Conservation (phyloP, 2,888 invertebrate genomes). For the Falcaria lacertinaria region DNA sequence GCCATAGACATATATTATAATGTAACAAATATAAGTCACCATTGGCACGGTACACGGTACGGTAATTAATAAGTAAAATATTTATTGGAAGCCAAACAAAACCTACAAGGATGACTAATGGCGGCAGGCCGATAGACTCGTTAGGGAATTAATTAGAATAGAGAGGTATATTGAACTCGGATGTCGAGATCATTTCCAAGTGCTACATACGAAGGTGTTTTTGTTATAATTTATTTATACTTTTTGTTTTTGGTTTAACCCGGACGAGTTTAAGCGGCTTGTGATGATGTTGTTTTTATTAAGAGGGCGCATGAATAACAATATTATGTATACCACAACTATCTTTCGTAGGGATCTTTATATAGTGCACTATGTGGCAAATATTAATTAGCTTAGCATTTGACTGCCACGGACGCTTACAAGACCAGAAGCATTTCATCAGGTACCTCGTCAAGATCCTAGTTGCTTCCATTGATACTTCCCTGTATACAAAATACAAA, state of each 20-base stretch:
- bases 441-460: too few species aligned
- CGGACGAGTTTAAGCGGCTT: not conserved
- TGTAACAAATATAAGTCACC: slow-evolving; percentile 4
- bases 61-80: slow-evolving; percentile 10
- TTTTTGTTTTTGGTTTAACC: not conserved
- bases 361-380: too few species aligned
- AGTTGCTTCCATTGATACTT: too few species aligned
- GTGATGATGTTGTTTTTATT: not conserved
- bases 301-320: not conserved
- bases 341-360: too few species aligned
- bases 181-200: not conserved
- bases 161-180: slow-evolving; percentile 31
- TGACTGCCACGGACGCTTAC: too few species aligned
- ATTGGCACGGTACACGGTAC: slow-evolving; percentile 1
- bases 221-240: not conserved
- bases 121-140: slow-evolving; percentile 25
- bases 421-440: too few species aligned
- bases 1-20: not conserved
- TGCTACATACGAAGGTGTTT: not conserved
- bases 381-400: too few species aligned
- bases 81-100: slow-evolving; percentile 18
- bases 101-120: slow-evolving; percentile 37
- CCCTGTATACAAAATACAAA: too few species aligned
- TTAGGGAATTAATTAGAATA: slow-evolving; percentile 35
- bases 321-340: too few species aligned